Base-by-base conservation (phyloP, 2,113 vertebrate genomes). In the Terrapene triunguis region DNA sequence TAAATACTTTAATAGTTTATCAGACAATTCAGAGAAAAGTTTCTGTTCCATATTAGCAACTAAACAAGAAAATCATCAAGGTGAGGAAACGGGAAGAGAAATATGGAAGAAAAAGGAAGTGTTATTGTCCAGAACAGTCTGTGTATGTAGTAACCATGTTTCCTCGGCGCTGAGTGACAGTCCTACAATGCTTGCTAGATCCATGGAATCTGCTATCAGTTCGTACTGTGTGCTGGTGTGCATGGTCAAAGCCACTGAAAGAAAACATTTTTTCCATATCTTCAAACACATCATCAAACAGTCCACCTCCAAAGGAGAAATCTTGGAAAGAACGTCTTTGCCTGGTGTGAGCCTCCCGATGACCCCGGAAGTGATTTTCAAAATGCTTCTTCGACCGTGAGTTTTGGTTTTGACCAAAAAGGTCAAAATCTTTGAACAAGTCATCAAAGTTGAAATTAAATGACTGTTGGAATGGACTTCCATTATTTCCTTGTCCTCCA, bases 101-200 rank as follows among this genome's bases (percentile, higher is more conserved):
- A 89, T 10, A 62, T 78, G 24, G 87, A 82, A 82, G 83, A 80
- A 89, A 86, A 93, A 91, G 51, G 54, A 92, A 51, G 48, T 50
- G 74, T 95, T 97, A 99, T 5, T 99, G 98, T 83, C 98, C 99
- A 44, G 99, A 99, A 98, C 99, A 99, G 97, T 99, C 99, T 0
- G 99, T 99, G 88, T 99, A 99, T 0, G 99, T 99, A 81, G 99
- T 99, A 93, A 99, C 99, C 99, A 99, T 99, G 98, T 99, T 99
- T 91, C 99, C 99, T 97, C 98, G 98, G 16, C 99, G 98, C 96
- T 99, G 98, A 3, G 99, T 99, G 97, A 99, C 99, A 95, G 99
- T 99, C 98, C 99, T 99, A 94, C 99, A 99, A 96, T 99, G 99
- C 97, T 99, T 99, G 72, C 97, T 98, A 38, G 99, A 98, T 74